Conservation (phyloP, 2,888 invertebrate genomes). For the Hemicrepidius hirtus region DNA sequence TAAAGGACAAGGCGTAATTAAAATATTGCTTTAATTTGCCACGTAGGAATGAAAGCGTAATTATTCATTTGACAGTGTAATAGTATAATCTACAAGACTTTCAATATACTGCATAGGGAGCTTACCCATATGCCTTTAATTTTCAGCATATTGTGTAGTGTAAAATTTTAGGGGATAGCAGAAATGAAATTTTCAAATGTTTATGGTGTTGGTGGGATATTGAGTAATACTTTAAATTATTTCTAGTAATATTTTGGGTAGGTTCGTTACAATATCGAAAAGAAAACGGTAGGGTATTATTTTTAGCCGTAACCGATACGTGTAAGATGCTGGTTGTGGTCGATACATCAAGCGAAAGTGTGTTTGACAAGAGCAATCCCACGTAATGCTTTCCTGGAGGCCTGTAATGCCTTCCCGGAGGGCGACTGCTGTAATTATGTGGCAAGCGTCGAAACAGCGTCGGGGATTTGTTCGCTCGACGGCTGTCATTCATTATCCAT, state of each 20-base stretch:
- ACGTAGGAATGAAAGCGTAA: too few relatives aligned
- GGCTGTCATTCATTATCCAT: slow-evolving; percentile 63
- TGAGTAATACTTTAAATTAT: neutral
- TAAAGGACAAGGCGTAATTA: too few relatives aligned
- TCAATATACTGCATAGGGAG: too few relatives aligned
- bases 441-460: slow-evolving; percentile 65
- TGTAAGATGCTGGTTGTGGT: slow-evolving; percentile 62
- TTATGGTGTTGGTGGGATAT: too few relatives aligned
- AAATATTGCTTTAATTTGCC: too few relatives aligned
- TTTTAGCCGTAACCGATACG: slow-evolving; percentile 50
- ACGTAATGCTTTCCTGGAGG: slow-evolving; percentile 64
- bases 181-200: too few relatives aligned
- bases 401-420: slow-evolving; percentile 62
- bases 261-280: neutral
- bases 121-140: too few relatives aligned
- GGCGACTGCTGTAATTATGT: slow-evolving; percentile 67
- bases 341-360: slow-evolving; percentile 65
- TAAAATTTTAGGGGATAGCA: too few relatives aligned
- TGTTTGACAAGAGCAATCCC: slow-evolving; percentile 66
- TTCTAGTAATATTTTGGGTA: neutral
- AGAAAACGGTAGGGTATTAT: slow-evolving; percentile 17
- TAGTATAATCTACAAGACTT: too few relatives aligned
- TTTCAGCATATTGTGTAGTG: too few relatives aligned
- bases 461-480: slow-evolving; percentile 64
- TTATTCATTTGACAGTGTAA: too few relatives aligned